These are phyloP conservation scores for Brachyptera putata DNA, from an alignment of 2,888 invertebrate species.

Conservation along the genomic window DNA sequence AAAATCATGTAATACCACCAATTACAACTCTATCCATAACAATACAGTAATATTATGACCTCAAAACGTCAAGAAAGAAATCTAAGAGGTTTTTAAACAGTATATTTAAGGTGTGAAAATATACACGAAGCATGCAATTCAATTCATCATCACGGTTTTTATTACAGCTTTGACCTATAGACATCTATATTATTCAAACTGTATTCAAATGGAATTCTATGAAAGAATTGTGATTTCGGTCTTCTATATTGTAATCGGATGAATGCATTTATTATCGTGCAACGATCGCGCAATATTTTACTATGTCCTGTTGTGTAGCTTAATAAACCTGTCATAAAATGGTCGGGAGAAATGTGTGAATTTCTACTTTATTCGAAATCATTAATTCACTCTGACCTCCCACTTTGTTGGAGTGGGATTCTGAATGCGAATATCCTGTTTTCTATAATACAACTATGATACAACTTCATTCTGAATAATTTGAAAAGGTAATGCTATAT, in stretches of 20 bases:
- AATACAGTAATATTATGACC: too few relatives aligned
- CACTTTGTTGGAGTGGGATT: too few relatives aligned
- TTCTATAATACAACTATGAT: too few relatives aligned
- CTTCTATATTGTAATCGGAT: not conserved
- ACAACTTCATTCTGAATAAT: too few relatives aligned
- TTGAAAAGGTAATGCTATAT: too few relatives aligned
- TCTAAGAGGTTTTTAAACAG: not conserved
- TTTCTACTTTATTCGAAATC: not conserved
- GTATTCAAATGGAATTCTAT: constrained; percentile 4
- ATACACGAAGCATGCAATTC: not conserved
- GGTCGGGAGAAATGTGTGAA: not conserved
- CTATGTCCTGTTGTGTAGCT: not conserved
- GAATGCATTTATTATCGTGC: not conserved
- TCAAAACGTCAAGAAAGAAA: not conserved
- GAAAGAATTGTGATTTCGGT: too few relatives aligned
- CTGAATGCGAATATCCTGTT: too few relatives aligned
- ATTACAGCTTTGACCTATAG: not conserved
- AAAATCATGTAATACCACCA: too few relatives aligned
- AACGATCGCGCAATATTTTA: not conserved
- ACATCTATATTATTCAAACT: too few relatives aligned
- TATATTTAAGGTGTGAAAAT: not conserved
- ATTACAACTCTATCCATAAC: too few relatives aligned
- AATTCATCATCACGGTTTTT: not conserved
- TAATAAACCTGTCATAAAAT: constrained; percentile 2
- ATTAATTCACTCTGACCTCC: too few relatives aligned